These are phyloP conservation scores for Synodontis membranacea DNA, from an alignment of 2,113 vertebrate species.

Conservation along the genomic window DNA sequence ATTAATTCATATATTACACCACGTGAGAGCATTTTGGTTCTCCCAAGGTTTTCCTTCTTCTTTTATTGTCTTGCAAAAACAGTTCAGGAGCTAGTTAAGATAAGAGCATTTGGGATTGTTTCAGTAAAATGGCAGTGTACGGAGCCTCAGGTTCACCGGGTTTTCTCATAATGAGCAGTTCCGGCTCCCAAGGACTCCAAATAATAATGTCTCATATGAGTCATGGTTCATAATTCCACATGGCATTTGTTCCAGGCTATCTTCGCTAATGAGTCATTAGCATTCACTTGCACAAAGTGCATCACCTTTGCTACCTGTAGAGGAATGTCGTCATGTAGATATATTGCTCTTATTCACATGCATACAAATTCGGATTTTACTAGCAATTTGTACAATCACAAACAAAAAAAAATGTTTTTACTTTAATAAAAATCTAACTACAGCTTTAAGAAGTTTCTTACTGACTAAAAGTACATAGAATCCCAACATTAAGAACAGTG, in stretches of 20 bases:
- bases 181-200: not conserved
- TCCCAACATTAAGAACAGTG: not conserved
- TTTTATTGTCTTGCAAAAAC: not conserved
- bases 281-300: conserved; percentile 17
- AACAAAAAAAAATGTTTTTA: not conserved
- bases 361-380: conserved; percentile 17
- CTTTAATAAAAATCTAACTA: not conserved
- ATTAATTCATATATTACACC: too few species aligned
- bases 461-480: not conserved
- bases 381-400: not conserved
- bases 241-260: conserved; percentile 6
- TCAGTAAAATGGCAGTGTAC: not conserved
- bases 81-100: not conserved
- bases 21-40: not conserved
- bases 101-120: not conserved
- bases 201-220: conserved; percentile 16
- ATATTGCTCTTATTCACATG: not conserved
- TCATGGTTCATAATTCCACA: conserved; percentile 24
- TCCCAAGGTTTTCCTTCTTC: not conserved
- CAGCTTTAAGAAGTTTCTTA: not conserved
- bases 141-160: not conserved
- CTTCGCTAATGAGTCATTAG: conserved; percentile 25
- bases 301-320: conserved; percentile 26
- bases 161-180: conserved; percentile 22
- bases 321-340: not conserved